phyloP scores from a whole-genome alignment of 2,113 vertebrate genomes.

The Diadophis punctatus region DNA sequence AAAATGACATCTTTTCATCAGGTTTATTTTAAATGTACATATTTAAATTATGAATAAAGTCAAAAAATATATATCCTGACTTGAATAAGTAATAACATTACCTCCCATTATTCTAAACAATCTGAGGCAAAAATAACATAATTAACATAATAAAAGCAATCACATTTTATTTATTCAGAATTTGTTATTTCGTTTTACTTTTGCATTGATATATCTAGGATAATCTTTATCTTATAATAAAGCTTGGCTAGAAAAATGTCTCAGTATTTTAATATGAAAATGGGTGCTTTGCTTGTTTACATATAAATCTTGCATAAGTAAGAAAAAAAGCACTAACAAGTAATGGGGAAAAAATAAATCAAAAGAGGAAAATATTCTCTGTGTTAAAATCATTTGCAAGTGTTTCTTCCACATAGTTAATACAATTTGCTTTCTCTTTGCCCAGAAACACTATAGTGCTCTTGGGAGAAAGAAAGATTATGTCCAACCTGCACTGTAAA shows the following conservation, averaged over 20 bases:
- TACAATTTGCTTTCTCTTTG: conserved; percentile 9
- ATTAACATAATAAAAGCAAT: not conserved
- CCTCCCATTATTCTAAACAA: not conserved
- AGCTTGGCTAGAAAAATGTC: not conserved
- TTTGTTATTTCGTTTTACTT: not conserved
- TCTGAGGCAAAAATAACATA: not conserved
- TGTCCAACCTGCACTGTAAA: conserved; percentile 14
- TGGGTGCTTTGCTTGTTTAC: not conserved
- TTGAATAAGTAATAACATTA: not conserved
- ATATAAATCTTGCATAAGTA: not conserved
- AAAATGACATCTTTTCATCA: not conserved
- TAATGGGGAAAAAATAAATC: not conserved
- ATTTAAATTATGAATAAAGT: not conserved
- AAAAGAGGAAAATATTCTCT: not conserved
- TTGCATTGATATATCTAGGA: not conserved
- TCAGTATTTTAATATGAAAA: not conserved
- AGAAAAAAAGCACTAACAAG: not conserved
- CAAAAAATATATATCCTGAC: not conserved
- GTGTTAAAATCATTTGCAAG: conserved; percentile 11
- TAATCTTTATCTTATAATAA: not conserved
- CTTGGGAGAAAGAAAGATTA: conserved; percentile 10
- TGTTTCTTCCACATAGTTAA: conserved; percentile 2
- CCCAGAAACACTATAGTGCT: conserved; percentile 2
- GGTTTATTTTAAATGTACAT: not conserved
- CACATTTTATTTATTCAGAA: not conserved